Percentiles rank a stretch among this genome's conserved stretches.
These are phyloP conservation scores for Myotis lucifugus DNA, from an alignment of 2,113 vertebrate species.

Conservation along the genomic window DNA sequence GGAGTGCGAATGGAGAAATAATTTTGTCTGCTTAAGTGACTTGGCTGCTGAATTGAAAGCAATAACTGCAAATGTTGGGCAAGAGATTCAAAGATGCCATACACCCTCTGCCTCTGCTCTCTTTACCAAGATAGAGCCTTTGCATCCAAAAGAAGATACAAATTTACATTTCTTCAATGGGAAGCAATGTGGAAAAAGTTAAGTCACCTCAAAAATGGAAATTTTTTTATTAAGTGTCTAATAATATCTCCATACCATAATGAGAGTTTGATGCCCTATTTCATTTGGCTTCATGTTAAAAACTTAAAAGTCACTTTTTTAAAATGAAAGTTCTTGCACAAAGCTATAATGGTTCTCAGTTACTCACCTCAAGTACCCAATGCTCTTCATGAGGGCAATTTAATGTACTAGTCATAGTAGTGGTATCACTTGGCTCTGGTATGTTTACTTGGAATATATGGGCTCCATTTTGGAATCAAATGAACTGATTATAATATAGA, in stretches of 20 bases:
- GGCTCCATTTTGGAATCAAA: neutral
- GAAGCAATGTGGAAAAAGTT: neutral
- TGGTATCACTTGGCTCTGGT: neutral
- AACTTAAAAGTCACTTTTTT: constrained; percentile 22
- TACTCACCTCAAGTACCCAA: neutral
- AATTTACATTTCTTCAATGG: neutral
- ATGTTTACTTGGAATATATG: constrained; percentile 21
- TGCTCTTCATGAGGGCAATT: neutral
- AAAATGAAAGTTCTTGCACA: neutral
- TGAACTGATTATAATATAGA: neutral
- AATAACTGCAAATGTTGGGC: neutral
- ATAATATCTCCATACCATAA: neutral
- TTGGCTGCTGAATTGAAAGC: constrained; percentile 38
- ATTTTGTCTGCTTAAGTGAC: constrained; percentile 37
- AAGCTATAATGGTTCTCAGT: neutral
- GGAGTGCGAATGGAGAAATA: constrained; percentile 28
- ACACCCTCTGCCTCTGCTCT: neutral
- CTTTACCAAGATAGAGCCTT: neutral
- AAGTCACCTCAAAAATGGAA: neutral
- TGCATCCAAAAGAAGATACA: neutral
- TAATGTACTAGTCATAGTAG: constrained; percentile 12
- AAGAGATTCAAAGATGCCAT: neutral
- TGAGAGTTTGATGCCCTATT: neutral
- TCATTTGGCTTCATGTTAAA: neutral
- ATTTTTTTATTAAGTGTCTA: neutral